Conservation (phyloP, 2,113 vertebrate species). For the Halichoerus grypus region DNA sequence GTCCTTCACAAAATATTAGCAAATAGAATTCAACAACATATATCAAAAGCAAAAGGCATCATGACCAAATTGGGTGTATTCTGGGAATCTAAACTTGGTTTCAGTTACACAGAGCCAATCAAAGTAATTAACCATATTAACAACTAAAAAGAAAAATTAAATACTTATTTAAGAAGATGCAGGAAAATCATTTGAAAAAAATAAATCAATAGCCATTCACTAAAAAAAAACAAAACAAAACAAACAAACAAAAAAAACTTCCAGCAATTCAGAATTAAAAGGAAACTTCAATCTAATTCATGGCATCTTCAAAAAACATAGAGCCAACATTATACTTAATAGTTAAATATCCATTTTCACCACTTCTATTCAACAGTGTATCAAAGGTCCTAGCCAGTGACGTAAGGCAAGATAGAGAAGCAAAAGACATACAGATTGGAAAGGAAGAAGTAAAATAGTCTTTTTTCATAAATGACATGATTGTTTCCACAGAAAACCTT, state of each 20-base stretch:
- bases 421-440: background rate
- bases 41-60: background rate
- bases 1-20: background rate
- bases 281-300: background rate
- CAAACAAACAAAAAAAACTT: background rate
- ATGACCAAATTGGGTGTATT: background rate
- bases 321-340: background rate
- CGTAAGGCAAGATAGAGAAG: background rate
- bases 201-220: background rate
- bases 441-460: constrained; percentile 20
- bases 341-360: constrained; percentile 20
- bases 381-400: background rate
- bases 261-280: background rate
- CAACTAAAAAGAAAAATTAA: background rate
- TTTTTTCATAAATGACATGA: background rate
- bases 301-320: background rate
- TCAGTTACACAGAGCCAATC: background rate
- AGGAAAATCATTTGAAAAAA: constrained; percentile 26
- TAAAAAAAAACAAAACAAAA: background rate
- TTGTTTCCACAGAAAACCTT: constrained; percentile 38
- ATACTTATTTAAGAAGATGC: background rate
- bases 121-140: background rate
- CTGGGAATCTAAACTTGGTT: background rate
- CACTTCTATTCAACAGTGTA: background rate
- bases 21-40: constrained; percentile 3